Conservation (phyloP, 2,888 invertebrate genomes). For the Andrena minutula region DNA sequence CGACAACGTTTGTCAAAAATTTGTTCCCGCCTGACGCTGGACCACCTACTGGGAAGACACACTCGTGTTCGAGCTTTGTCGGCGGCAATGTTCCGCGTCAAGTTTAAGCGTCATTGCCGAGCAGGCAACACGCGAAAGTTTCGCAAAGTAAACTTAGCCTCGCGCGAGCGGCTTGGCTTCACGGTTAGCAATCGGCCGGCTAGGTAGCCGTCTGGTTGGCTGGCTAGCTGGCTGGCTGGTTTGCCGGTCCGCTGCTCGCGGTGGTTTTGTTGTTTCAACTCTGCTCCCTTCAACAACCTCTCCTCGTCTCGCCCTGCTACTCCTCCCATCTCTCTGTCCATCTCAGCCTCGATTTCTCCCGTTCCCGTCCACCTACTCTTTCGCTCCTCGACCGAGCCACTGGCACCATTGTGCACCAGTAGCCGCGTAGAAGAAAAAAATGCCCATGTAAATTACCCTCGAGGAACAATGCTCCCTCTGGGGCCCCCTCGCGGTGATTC, state of each 20-base stretch:
- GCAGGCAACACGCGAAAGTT: constrained; percentile 74
- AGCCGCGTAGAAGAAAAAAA: constrained; percentile 65
- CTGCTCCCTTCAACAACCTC: constrained; percentile 68
- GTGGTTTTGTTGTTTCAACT: constrained; percentile 81
- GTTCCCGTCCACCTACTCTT: constrained; percentile 43
- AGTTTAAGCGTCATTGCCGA: constrained; percentile 61
- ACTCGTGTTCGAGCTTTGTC: constrained; percentile 19
- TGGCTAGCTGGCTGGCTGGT: constrained; percentile 60
- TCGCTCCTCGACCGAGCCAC: constrained; percentile 45
- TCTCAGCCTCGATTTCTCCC: constrained; percentile 12
- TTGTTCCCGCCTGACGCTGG: neutral
- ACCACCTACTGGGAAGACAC: neutral
- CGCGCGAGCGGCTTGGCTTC: constrained; percentile 72
- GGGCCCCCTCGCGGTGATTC: constrained; percentile 47
- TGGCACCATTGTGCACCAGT: constrained; percentile 66
- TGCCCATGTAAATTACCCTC: constrained; percentile 76
- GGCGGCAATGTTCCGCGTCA: constrained; percentile 45
- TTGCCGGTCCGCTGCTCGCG: constrained; percentile 71
- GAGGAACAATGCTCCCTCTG: constrained; percentile 71
- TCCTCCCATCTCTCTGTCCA: constrained; percentile 11
- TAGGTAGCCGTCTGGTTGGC: constrained; percentile 68
- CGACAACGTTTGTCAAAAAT: constrained; percentile 30
- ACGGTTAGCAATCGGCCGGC: constrained; percentile 66
- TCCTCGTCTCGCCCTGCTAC: constrained; percentile 49
- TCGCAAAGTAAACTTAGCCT: constrained; percentile 81